These are phyloP conservation scores for Ispidina picta DNA, from an alignment of 2,797 vertebrate species.

Conservation along the genomic window DNA sequence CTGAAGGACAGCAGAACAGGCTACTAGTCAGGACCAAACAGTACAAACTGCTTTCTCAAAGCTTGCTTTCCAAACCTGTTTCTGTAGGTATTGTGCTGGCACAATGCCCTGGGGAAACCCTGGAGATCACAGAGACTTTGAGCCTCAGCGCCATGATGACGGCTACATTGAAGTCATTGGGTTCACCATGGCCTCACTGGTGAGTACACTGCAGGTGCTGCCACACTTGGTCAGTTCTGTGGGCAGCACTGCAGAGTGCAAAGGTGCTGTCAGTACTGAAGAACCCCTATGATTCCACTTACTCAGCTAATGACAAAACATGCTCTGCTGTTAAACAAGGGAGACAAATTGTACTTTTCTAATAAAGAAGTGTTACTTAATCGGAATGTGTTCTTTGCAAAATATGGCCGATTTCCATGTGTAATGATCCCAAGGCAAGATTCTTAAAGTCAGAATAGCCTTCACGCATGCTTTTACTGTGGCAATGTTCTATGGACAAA, in stretches of 20 bases:
- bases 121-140: conserved; percentile 95
- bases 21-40: background rate
- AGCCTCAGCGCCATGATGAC: conserved; percentile 97
- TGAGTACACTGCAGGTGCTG: conserved; percentile 64
- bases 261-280: background rate
- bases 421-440: background rate
- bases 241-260: rapidly evolving
- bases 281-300: background rate
- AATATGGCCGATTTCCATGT: background rate
- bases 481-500: background rate
- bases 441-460: background rate
- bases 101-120: conserved; percentile 99
- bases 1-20: background rate
- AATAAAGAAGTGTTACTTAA: background rate
- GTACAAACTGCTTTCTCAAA: background rate
- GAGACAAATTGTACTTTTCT: background rate
- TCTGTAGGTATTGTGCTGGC: conserved; percentile 94
- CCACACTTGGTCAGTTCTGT: too few relatives aligned
- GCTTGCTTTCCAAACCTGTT: background rate
- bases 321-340: background rate
- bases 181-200: conserved; percentile 98
- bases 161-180: conserved; percentile 98
- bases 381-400: background rate
- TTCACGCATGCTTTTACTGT: background rate
- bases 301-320: background rate